phyloP scores from a whole-genome alignment of 2,888 invertebrate genomes.

The Monopis laevigella region DNA sequence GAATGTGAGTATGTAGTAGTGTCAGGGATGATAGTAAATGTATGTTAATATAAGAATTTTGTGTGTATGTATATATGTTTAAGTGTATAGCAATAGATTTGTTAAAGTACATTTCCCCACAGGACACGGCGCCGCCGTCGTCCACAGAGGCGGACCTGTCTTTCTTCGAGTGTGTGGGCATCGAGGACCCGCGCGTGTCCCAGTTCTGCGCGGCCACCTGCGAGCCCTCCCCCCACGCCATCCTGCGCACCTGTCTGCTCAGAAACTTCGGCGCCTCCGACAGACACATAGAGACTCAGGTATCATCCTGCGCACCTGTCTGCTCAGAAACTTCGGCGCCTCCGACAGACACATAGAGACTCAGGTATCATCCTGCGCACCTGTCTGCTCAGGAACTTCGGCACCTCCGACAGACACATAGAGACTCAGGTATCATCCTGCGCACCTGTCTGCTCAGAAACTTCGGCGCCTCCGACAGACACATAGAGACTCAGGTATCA shows the following conservation, averaged over 20 bases:
- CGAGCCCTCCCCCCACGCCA: conserved; percentile 94
- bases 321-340: no score
- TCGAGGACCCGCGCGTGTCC: conserved; percentile 92
- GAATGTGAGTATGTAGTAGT: no score
- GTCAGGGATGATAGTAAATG: no score
- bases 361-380: conserved; percentile 91
- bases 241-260: conserved; percentile 90
- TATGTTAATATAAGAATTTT: no score
- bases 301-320: conserved; percentile 29
- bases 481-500: background rate
- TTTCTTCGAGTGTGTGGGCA: conserved; percentile 93
- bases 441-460: no score
- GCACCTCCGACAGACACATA: conserved; percentile 52
- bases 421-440: background rate
- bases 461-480: no score
- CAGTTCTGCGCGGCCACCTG: conserved; percentile 97
- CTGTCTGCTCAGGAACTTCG: conserved; percentile 92
- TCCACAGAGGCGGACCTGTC: conserved; percentile 26
- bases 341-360: no score
- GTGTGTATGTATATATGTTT: no score
- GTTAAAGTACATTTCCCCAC: no score
- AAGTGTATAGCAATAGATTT: no score
- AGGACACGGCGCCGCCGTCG: background rate
- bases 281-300: conserved; percentile 86
- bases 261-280: conserved; percentile 93